Evolutionary conservation across 1,140 invertebrate species (phyloP).

Genomic region (roundworm (Caenorhabditis elegans)): DNA sequence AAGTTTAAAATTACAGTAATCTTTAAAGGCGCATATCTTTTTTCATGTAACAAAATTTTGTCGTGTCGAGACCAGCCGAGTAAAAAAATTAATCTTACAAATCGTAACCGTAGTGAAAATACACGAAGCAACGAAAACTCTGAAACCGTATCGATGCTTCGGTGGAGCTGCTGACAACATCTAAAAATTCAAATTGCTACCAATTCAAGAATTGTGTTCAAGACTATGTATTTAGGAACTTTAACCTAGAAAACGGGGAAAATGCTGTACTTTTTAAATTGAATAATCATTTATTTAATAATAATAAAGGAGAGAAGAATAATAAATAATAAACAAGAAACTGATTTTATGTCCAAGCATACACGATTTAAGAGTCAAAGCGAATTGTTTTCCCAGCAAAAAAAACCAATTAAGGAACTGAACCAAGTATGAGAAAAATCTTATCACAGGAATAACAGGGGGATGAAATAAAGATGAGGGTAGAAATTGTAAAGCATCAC

Average conservation of each 20-base stretch:
- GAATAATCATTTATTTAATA: too few species aligned
- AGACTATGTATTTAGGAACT: neutral
- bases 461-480: neutral
- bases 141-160: conserved; percentile 34
- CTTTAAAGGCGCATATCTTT: too few species aligned
- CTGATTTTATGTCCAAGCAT: neutral
- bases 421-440: neutral
- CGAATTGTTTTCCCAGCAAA: neutral
- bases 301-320: too few species aligned
- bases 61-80: neutral
- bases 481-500: neutral
- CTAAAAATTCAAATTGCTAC: neutral
- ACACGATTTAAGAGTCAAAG: neutral
- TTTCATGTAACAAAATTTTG: too few species aligned
- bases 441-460: neutral
- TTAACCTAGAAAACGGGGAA: too few species aligned
- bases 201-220: neutral
- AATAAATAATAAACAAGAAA: neutral
- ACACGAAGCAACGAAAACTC: conserved; percentile 53
- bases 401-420: neutral
- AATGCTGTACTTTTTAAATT: too few species aligned
- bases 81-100: conserved; percentile 34
- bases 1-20: too few species aligned
- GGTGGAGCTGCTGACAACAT: conserved; percentile 19
- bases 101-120: conserved; percentile 54